Evolutionary conservation across 2,797 vertebrate genomes (phyloP), one percentile per base, ranked within the genome.

Genomic region (Periparus ater): DNA sequence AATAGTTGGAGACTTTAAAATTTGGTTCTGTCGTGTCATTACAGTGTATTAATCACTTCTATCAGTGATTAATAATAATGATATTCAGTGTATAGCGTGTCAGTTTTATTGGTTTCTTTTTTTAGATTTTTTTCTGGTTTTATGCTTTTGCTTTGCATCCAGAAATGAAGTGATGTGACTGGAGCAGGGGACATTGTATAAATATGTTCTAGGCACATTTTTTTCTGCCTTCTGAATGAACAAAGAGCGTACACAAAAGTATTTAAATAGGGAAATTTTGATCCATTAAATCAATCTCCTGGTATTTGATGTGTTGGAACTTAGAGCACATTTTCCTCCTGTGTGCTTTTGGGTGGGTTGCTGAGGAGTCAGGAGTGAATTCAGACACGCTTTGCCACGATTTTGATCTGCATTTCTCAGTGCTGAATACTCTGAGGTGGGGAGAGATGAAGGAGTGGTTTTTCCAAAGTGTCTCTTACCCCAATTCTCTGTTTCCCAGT

Each of bases 401-500:
- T 13, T 92, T 22, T 70, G 40, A 16, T 14, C 14, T 51, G n/a
- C 47, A 2, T 72, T 2, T 67, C 10, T 75, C 42, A 23, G 13
- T 17, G 36, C 17, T 53, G 68, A 40, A 6, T 23, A 61, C 48
- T 48, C 30, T 15, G 36, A 42, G 65, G 4, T 13, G 61, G 34
- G 71, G 13, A 57, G 48, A 25, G 42, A 32, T 13, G 36, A 14
- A 50, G 50, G 53, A 68, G 13, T 48, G 2, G 0, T n/a, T 42
- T 50, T n/a, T 25, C 15, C 9, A 18, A 20, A 44, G 6, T 27
- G 11, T 48, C 15, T 80, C 62, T 93, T 22, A 96, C 5, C 0
- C 44, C 17, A 6, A 25, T 60, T 48, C 44, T 96, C 6, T 91
- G 5, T 60, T 51, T 84, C 92, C 95, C 67, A 98, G 98, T 91